Evolutionary conservation across 2,888 invertebrate species (phyloP).

Genomic region (Eilema griseolum): DNA sequence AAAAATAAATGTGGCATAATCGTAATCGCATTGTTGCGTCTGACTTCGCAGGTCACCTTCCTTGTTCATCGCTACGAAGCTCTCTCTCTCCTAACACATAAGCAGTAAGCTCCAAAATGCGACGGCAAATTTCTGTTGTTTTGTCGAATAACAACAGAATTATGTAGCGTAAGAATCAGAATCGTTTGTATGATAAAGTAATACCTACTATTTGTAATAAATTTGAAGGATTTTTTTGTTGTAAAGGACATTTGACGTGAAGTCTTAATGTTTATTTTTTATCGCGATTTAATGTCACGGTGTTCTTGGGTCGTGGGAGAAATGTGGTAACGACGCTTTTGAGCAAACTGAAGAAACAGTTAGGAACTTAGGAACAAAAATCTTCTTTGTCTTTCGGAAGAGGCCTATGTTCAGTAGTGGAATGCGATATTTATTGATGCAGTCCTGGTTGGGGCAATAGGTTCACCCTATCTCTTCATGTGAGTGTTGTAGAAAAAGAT

Average conservation of each 20-base stretch:
- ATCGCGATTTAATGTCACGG: slow-evolving; percentile 29
- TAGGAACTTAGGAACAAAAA: background rate
- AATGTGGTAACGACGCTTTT: background rate
- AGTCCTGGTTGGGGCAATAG: too few relatives aligned
- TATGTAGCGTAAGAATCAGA: slow-evolving; percentile 54
- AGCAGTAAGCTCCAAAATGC: slow-evolving; percentile 26
- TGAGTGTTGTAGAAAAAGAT: too few relatives aligned
- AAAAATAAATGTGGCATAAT: slow-evolving; percentile 61
- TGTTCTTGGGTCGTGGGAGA: slow-evolving; percentile 41
- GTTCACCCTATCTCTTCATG: too few relatives aligned
- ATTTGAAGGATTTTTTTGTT: slow-evolving; percentile 33
- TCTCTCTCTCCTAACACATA: slow-evolving; percentile 25
- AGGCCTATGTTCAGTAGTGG: too few relatives aligned
- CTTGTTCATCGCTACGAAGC: slow-evolving; percentile 27
- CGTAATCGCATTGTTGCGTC: slow-evolving; percentile 59
- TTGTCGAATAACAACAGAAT: slow-evolving; percentile 43
- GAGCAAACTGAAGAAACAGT: background rate
- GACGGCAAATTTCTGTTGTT: slow-evolving; percentile 33
- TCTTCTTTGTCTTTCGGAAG: background rate
- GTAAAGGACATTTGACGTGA: slow-evolving; percentile 41
- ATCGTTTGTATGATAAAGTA: slow-evolving; percentile 54
- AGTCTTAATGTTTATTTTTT: slow-evolving; percentile 45
- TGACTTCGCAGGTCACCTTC: slow-evolving; percentile 57
- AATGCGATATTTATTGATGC: too few relatives aligned
- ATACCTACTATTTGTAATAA: slow-evolving; percentile 48